Conservation (phyloP, 2,888 invertebrate species). For the Atrina japonica region DNA sequence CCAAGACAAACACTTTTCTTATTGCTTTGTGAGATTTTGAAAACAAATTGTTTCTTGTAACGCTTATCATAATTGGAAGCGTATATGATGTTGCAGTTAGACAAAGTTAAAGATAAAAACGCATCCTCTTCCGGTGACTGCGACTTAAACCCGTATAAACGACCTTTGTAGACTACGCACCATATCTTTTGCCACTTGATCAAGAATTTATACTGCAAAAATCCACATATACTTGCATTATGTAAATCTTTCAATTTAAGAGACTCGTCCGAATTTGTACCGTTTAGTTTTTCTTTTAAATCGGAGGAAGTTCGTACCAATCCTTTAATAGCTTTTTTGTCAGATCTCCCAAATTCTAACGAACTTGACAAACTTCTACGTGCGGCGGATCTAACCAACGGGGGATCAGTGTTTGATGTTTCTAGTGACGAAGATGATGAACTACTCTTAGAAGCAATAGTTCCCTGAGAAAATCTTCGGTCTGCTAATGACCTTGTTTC, state of each 20-base stretch:
- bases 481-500: conserved; percentile 49
- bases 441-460: not conserved
- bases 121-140: conserved; percentile 61
- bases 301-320: conserved; percentile 66
- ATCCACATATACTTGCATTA: conserved; percentile 56
- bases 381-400: not conserved
- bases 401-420: conserved; percentile 7
- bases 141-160: conserved; percentile 69
- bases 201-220: conserved; percentile 56
- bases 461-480: not conserved
- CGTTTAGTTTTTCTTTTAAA: conserved; percentile 63
- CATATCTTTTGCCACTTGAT: conserved; percentile 67
- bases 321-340: conserved; percentile 52
- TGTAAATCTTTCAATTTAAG: conserved; percentile 50
- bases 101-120: conserved; percentile 57
- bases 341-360: conserved; percentile 51
- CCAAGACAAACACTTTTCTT: conserved; percentile 65
- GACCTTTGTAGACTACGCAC: conserved; percentile 69
- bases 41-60: conserved; percentile 61
- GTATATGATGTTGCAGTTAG: conserved; percentile 62
- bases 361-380: conserved; percentile 51
- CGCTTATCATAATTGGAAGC: conserved; percentile 56
- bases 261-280: conserved; percentile 27
- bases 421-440: not conserved
- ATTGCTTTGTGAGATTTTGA: conserved; percentile 67